Conservation (phyloP, 2,888 invertebrate species). For the Thecocarcelia acutangulata region DNA sequence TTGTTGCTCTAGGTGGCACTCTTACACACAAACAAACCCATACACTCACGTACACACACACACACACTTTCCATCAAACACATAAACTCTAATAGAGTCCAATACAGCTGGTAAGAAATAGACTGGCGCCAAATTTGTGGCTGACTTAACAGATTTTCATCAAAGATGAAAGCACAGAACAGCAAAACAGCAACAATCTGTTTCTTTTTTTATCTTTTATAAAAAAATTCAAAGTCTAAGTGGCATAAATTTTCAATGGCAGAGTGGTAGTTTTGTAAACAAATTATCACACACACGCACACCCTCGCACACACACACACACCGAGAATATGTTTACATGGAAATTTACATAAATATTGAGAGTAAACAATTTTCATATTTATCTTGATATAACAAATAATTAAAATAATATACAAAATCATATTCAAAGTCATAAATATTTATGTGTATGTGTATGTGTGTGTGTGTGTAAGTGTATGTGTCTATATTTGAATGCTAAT, state of each 20-base stretch:
- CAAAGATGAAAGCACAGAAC: constrained; percentile 72
- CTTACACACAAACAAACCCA: not conserved
- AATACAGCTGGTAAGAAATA: constrained; percentile 77
- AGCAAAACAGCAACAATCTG: constrained; percentile 53
- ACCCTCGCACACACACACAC: not conserved
- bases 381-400: constrained; percentile 30
- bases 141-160: constrained; percentile 78
- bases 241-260: constrained; percentile 4
- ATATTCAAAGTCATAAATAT: constrained; percentile 23
- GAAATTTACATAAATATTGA: constrained; percentile 56
- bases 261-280: constrained; percentile 38
- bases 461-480: too few relatives aligned
- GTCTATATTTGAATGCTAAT: too few relatives aligned
- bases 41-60: constrained; percentile 64
- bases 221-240: constrained; percentile 58
- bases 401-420: not conserved
- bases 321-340: not conserved
- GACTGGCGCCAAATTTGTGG: constrained; percentile 80
- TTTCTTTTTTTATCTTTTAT: too few relatives aligned
- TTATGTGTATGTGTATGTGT: too few relatives aligned
- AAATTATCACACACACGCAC: constrained; percentile 6
- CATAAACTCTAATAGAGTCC: not conserved
- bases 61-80: too few relatives aligned
- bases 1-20: constrained; percentile 18
- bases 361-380: constrained; percentile 44